Evolutionary conservation across 2,888 invertebrate genomes (phyloP).

Genomic region (Drosophila robusta): DNA sequence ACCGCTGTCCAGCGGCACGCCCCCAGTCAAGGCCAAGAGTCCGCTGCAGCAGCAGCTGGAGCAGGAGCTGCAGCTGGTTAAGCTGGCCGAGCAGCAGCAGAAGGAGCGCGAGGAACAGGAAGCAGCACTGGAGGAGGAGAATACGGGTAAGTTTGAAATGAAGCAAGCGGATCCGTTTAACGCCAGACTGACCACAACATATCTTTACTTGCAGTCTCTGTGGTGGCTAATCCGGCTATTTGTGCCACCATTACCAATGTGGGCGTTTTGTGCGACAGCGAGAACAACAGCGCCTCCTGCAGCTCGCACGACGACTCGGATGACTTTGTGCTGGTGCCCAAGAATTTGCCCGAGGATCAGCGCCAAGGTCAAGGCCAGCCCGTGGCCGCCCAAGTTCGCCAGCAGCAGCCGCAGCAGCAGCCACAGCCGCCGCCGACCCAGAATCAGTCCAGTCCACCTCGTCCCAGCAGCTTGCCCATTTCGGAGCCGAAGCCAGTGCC

Average conservation of each 20-base stretch:
- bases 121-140: slow-evolving; percentile 74
- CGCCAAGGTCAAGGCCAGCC: slow-evolving; percentile 48
- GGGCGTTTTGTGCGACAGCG: slow-evolving; percentile 86
- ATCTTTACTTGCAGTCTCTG: slow-evolving; percentile 83
- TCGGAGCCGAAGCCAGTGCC: slow-evolving; percentile 93
- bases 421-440: slow-evolving; percentile 56
- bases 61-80: slow-evolving; percentile 76
- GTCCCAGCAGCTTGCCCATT: slow-evolving; percentile 89
- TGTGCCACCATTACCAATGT: slow-evolving; percentile 87
- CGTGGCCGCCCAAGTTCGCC: slow-evolving; percentile 23
- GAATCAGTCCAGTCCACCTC: slow-evolving; percentile 87
- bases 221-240: slow-evolving; percentile 86
- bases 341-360: slow-evolving; percentile 88
- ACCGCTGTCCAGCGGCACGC: slow-evolving; percentile 78
- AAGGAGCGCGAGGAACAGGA: slow-evolving; percentile 71
- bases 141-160: slow-evolving; percentile 59
- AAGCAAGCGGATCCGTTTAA: background rate
- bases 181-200: background rate
- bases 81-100: slow-evolving; percentile 67
- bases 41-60: slow-evolving; percentile 85
- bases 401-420: slow-evolving; percentile 49
- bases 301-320: slow-evolving; percentile 90
- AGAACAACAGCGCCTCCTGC: slow-evolving; percentile 86
- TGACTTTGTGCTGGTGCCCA: slow-evolving; percentile 93
- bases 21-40: slow-evolving; percentile 85